Percentiles rank a stretch among this genome's conserved stretches.
Evolutionary conservation across 2,888 invertebrate genomes (phyloP).

Genomic region (Lasius fuliginosus): DNA sequence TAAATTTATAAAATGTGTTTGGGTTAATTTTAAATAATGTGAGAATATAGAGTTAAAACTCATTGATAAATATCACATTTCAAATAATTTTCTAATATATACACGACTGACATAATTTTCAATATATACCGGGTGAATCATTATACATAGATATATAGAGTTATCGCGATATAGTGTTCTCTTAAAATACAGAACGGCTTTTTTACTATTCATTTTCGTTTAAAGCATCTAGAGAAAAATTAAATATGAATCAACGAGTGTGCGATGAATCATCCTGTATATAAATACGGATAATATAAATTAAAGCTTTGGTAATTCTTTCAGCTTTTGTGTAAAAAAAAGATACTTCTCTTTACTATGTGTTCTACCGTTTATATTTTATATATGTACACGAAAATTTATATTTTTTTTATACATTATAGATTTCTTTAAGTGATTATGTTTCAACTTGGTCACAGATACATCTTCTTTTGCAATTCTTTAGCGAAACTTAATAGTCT

Average conservation of each 20-base stretch:
- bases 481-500: not conserved
- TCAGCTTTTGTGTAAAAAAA: not conserved
- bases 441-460: slow-evolving; percentile 14
- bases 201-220: not conserved
- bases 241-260: not conserved
- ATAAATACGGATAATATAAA: slow-evolving; percentile 11
- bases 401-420: slow-evolving; percentile 10
- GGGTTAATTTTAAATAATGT: slow-evolving; percentile 14
- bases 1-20: slow-evolving; percentile 9
- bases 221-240: not conserved
- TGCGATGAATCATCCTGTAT: slow-evolving; percentile 28
- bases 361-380: not conserved
- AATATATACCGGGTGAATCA: slow-evolving; percentile 46
- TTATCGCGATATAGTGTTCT: not conserved
- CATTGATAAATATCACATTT: slow-evolving; percentile 11
- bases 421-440: slow-evolving; percentile 14
- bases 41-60: not conserved
- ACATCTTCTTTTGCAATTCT: not conserved
- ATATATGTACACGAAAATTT: not conserved
- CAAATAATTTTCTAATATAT: slow-evolving; percentile 12
- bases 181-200: not conserved
- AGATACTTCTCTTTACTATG: not conserved
- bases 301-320: slow-evolving; percentile 4
- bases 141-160: not conserved
- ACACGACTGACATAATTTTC: slow-evolving; percentile 10